Base-by-base conservation (phyloP, 2,797 vertebrate species). In the Pantherophis alleghaniensis region DNA sequence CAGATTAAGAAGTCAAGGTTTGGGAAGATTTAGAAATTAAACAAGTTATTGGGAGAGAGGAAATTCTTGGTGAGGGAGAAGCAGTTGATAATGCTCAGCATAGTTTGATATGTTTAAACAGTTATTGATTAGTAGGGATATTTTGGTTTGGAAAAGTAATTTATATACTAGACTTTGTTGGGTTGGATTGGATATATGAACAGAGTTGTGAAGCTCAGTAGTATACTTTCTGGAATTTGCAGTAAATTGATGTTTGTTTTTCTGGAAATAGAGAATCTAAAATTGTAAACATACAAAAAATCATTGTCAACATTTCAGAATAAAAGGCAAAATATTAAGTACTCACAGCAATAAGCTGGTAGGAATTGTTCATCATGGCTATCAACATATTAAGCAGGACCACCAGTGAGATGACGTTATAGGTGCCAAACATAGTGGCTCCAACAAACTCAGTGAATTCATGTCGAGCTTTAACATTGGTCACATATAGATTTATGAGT, bases 281-380 rank as follows among this genome's bases (percentile, higher is more conserved):
- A 47, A 22, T 57, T 20, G 32, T 57, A 5, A 18, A n/a, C 56
- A 16, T 90, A 88, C 91, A 93, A 55, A 32, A 60, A 66, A 24
- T 5, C 10, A 83, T 83, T 47, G 28, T 69, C 51, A 93, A 89
- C 53, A 6, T 10, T 91, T 89, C n/a, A 95, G 94, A 92, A 56
- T 0, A 89, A 61, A 18, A 95, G 66, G 94, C 69, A 16, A 63
- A 91, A 55, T 60, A 93, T 89, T 0, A 93, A 92, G 1, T 88
- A 98, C 99, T 99, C 97, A 99, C 99, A 93, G 99, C 99, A 95
- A 99, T 99, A 92, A 99, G 99, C 95, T 99, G 99, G 96, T 99
- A 99, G 89, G 99, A 99, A 97, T 99, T 99, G 97, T 99, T 99
- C 99, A 99, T 99, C 99, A 99, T 99, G 86, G 99, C 99, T 94